Evolutionary conservation across 23 tunicate species (phyloP).

Genomic region (Oikopleura albicans): DNA sequence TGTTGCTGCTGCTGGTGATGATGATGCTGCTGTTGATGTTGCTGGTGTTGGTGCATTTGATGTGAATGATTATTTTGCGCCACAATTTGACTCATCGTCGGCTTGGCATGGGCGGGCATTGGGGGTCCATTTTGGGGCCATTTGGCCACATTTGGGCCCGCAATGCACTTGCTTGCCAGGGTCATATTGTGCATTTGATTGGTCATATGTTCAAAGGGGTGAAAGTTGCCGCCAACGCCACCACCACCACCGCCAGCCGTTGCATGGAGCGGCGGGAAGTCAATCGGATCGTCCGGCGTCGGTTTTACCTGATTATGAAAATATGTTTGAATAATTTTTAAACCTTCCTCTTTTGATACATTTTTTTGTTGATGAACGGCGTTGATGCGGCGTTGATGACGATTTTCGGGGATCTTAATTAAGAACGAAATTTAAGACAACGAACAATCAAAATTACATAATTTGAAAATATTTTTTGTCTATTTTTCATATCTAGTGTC

Average conservation of each 20-base stretch:
- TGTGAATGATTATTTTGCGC: not conserved
- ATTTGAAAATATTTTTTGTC: no score
- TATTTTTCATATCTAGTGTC: no score
- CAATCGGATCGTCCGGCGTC: not conserved
- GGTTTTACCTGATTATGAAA: not conserved
- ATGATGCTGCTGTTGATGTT: no score
- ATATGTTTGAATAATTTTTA: not conserved
- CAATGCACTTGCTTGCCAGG: not conserved
- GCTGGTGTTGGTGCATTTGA: not conserved
- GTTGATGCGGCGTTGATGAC: not conserved
- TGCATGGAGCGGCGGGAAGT: not conserved
- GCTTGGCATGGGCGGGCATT: not conserved
- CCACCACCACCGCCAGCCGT: not conserved
- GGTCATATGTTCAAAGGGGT: not conserved
- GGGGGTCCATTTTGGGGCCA: not conserved
- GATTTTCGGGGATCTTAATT: not conserved
- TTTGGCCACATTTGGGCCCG: not conserved
- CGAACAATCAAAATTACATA: no score
- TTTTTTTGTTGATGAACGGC: not conserved
- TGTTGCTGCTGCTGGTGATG: no score
- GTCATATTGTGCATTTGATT: not conserved
- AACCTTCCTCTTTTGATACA: slow-evolving; percentile 10
- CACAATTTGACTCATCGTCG: not conserved
- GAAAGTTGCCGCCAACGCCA: not conserved
- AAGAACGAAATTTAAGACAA: not conserved